Evolutionary conservation across 2,113 vertebrate species (phyloP).

Genomic region (Lethenteron camtschaticum): DNA sequence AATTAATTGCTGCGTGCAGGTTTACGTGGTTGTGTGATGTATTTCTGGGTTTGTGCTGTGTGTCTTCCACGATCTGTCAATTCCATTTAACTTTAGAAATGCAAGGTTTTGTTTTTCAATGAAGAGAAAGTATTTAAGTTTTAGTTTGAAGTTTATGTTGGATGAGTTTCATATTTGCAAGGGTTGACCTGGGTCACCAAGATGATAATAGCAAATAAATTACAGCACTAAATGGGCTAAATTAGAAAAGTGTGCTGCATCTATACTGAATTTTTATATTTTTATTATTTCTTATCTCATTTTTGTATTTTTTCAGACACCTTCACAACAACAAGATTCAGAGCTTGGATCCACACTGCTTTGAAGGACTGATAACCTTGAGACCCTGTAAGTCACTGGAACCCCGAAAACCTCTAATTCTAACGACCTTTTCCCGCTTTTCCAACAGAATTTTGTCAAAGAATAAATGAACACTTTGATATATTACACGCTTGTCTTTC

Average conservation of each 20-base stretch:
- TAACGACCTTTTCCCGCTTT: no score
- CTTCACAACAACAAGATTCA: conserved; percentile 95
- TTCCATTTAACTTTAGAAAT: background rate
- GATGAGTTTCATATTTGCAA: background rate
- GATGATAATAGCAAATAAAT: background rate
- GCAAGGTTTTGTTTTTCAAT: background rate
- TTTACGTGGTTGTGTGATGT: no score
- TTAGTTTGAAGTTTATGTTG: background rate
- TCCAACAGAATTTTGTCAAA: no score
- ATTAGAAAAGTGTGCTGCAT: no score
- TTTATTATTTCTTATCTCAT: background rate
- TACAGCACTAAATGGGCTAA: no score
- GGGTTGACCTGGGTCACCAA: background rate
- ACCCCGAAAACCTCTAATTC: no score
- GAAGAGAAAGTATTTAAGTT: background rate
- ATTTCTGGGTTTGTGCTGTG: no score
- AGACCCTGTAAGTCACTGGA: conserved; percentile 60
- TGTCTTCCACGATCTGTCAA: no score
- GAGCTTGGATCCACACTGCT: conserved; percentile 50
- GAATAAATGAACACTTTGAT: no score
- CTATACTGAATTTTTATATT: background rate
- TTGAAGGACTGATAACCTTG: conserved; percentile 70
- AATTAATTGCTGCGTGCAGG: no score
- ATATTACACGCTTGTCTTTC: no score
- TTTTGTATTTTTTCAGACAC: conserved; percentile 31